Base-by-base conservation (phyloP, 2,113 vertebrate genomes). In the Synchiropus splendidus region DNA sequence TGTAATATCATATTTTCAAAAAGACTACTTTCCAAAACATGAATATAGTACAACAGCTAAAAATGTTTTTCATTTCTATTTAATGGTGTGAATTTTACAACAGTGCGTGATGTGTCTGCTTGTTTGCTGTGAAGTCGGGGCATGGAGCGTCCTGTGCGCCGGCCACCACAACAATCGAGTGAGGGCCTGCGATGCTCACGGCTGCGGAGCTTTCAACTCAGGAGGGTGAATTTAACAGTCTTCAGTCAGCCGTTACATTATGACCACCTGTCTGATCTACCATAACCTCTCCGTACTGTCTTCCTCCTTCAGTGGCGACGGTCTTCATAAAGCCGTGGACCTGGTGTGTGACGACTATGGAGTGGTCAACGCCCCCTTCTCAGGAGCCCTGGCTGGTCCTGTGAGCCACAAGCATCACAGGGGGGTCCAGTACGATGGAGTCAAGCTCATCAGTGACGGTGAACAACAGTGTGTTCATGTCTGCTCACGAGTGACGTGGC, bases 301-400 rank as follows among this genome's bases (percentile, higher is more conserved):
- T 48, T 6, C 1, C 9, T 64, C 6, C 14, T 48, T 16, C 55
- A 83, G 78, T 39, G 52, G 38, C 43, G 39, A 47, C 3, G 8
- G 31, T 14, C 42, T 59, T 21, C 71, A 73, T 43, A 68, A 65
- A 57, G 72, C 73, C 6, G 64, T 67, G 36, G 75, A 81, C 34
- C 48, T 80, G 54, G 72, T 78, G 63, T 82, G 77, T 40, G 63
- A 78, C 17, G 79, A 82, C 52, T 78, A 65, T 10, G 36, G 60
- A 6, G 31, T 56, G n/a, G 15, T 79, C 51, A 70, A 58, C 1
- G 60, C 76, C 41, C 72, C 75, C 13, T 84, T 83, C 54, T 69
- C 69, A 6, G 74, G 74, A 15, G 59, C 37, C 15, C 51, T 80
- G 56, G 40, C 37, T 0, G 76, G 77, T 21, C 70, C 74, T 18